Evolutionary conservation across 2,113 vertebrate species (phyloP).

Genomic region (Aramus guarauna): DNA sequence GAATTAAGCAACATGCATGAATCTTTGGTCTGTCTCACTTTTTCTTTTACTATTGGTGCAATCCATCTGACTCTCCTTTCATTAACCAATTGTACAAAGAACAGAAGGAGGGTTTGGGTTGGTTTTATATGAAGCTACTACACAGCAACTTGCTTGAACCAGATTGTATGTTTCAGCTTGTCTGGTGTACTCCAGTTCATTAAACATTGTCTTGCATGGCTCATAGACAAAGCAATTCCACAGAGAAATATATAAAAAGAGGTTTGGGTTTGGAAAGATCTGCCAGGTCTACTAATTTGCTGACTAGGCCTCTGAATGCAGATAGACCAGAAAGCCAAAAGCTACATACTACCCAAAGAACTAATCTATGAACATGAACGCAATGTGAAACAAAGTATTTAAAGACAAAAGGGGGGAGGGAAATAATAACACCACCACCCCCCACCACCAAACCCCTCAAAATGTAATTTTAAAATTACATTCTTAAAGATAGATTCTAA

Average conservation of each 20-base stretch:
- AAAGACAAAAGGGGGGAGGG: background rate
- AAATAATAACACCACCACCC: background rate
- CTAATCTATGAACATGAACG: background rate
- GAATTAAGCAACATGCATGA: background rate
- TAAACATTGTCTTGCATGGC: background rate
- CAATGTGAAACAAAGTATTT: background rate
- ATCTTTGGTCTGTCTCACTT: background rate
- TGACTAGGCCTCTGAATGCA: background rate
- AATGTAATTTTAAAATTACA: background rate
- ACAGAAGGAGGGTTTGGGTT: fast-evolving
- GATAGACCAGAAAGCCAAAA: background rate
- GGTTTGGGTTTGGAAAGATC: background rate
- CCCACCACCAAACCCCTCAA: fast-evolving
- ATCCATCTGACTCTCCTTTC: background rate
- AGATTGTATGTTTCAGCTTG: background rate
- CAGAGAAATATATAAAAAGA: background rate
- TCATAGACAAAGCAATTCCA: background rate
- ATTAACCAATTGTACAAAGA: background rate
- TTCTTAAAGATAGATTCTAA: background rate
- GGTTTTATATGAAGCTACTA: background rate
- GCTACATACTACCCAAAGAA: background rate
- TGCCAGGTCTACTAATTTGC: background rate
- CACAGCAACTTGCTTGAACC: background rate
- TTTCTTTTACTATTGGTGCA: background rate
- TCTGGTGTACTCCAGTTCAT: background rate